These are phyloP conservation scores for Paralichthys olivaceus DNA, from an alignment of 2,113 vertebrate genomes.

Conservation along the genomic window DNA sequence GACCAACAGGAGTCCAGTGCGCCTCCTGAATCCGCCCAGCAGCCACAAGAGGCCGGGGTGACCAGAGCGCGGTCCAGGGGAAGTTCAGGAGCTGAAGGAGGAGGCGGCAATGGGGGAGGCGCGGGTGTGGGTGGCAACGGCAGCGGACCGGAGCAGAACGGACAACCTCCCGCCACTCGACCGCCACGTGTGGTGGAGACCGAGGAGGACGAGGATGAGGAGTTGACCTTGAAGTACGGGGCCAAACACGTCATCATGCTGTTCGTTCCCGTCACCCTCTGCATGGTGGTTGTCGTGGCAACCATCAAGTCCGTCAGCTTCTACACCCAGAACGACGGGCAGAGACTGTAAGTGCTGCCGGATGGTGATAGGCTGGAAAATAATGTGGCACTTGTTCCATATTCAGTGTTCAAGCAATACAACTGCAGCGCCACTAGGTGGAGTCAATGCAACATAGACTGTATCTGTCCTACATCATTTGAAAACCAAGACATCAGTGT, in stretches of 20 bases:
- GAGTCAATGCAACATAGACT: constrained; percentile 7
- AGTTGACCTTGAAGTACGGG: constrained; percentile 94
- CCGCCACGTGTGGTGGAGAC: constrained; percentile 73
- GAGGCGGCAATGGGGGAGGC: constrained; percentile 65
- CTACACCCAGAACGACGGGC: constrained; percentile 94
- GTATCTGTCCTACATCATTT: not conserved
- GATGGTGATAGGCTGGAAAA: too few relatives aligned
- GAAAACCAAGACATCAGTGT: not conserved
- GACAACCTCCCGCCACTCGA: constrained; percentile 83
- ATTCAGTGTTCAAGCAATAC: not conserved
- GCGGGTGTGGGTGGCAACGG: constrained; percentile 10
- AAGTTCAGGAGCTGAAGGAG: constrained; percentile 71
- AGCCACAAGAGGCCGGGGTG: constrained; percentile 47
- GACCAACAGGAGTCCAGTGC: constrained; percentile 46
- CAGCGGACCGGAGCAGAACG: constrained; percentile 87
- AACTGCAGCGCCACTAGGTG: constrained; percentile 46
- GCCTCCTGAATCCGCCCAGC: constrained; percentile 40
- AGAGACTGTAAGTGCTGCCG: constrained; percentile 89
- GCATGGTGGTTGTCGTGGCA: constrained; percentile 97
- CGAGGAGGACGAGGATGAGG: constrained; percentile 86
- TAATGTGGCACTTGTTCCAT: too few relatives aligned
- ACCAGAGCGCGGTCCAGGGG: constrained; percentile 55
- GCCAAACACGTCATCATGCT: constrained; percentile 99
- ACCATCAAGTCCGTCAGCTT: constrained; percentile 98
- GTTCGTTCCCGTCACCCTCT: constrained; percentile 95